phyloP scores from a whole-genome alignment of 2,113 vertebrate species.

The Panthera tigris region DNA sequence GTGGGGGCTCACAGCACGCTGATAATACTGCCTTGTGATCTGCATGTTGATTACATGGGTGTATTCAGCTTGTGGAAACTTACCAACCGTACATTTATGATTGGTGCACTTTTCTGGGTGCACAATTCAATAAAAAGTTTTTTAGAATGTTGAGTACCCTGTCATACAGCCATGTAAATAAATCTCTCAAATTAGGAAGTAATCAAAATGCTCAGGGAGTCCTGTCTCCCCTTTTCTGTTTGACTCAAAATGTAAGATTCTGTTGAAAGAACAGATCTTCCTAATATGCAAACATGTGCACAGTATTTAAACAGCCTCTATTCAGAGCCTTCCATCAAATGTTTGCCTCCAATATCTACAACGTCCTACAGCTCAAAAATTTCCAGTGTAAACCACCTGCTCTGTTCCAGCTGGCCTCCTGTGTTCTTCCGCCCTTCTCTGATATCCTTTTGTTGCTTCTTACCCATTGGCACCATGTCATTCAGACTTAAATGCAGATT shows the following conservation, averaged over 20 bases:
- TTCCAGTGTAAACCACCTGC: background rate
- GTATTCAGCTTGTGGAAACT: background rate
- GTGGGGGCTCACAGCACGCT: rapidly evolving
- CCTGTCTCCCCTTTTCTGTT: background rate
- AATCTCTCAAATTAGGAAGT: background rate
- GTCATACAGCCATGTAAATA: background rate
- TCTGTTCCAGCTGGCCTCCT: background rate
- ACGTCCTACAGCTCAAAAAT: background rate
- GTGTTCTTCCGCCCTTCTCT: background rate
- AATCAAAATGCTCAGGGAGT: background rate
- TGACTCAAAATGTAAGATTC: background rate
- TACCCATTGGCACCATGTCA: background rate
- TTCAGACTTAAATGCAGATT: background rate
- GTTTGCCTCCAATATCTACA: background rate
- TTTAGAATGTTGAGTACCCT: background rate
- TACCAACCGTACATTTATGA: background rate
- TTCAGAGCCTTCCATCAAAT: background rate
- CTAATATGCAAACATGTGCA: background rate
- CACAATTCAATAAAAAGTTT: background rate
- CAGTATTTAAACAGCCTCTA: background rate
- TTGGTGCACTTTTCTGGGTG: background rate
- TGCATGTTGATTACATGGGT: background rate
- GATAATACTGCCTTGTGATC: background rate
- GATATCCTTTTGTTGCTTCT: background rate
- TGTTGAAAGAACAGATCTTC: background rate